Evolutionary conservation across 2,888 invertebrate species (phyloP), one percentile per base, ranked within the genome.

Genomic region (Pollenia griseotomentosa): DNA sequence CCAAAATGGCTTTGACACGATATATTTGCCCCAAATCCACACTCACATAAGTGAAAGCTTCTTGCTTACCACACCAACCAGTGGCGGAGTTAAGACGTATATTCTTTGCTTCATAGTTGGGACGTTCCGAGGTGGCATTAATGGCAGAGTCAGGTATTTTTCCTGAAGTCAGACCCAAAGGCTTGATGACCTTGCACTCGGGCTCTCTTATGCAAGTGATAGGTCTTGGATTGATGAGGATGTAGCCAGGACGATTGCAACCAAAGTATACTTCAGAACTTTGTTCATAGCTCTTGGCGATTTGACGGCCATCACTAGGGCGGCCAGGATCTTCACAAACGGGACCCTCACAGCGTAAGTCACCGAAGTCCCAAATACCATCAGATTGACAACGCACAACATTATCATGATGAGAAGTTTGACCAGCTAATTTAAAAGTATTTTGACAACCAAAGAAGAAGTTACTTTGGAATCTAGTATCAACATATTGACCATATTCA

Each of bases 311-410:
- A 93, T 99, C 99, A 85, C 97, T 97, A 0, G 99, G 99, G 90
- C 98, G 95, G 1, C 98, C 98, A 0, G 99, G 99, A 93, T 99
- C 99, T 93, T 97, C 97, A 92, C 99, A 99, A 2, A 99, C 98
- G 4, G 99, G 99, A 23, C 99, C 99, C 94, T 99, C 98, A 91
- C 99, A 99, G 77, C 93, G 91, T 71, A 99, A 94, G 92, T 98
- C 98, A 44, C 99, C 99, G 92, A 99, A 98, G 94, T 99, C 99
- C 99, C 99, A 99, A 86, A 97, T 96, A 2, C 98, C 98, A 91
- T 98, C 98, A 0, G 96, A 96, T 94, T 97, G 97, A 93, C 99
- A 99, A 87, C 97, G 95, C 0, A 99, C 99, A 12, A 97, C 97
- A 92, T 98, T 98, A 91, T 99, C 98, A 89, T 98, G 97, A 90